Conservation (phyloP, 2,113 vertebrate species). For the Chionodraco myersi region DNA sequence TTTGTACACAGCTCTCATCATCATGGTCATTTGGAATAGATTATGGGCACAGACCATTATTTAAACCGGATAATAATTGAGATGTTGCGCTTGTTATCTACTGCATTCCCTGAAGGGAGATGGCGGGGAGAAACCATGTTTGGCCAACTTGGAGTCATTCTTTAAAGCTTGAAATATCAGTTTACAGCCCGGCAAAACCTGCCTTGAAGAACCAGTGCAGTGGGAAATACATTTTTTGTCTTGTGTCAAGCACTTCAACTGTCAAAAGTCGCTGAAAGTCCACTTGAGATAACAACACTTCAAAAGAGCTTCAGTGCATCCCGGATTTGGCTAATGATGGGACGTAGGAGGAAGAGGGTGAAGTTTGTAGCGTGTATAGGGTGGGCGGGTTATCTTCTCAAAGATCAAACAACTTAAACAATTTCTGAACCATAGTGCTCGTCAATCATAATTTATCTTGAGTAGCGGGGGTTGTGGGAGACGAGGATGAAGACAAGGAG, state of each 20-base stretch:
- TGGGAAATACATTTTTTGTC: not conserved
- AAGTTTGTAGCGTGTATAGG: not conserved
- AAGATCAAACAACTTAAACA: constrained; percentile 66
- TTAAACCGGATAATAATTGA: constrained; percentile 61
- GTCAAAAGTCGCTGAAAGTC: constrained; percentile 41
- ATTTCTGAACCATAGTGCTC: constrained; percentile 49
- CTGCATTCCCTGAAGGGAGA: constrained; percentile 35
- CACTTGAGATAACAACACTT: constrained; percentile 22
- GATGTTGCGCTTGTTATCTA: constrained; percentile 61
- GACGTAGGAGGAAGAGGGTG: constrained; percentile 1
- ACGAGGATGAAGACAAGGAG: constrained; percentile 46
- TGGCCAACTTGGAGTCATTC: constrained; percentile 25
- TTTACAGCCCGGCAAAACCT: constrained; percentile 20
- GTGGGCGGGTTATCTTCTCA: constrained; percentile 35
- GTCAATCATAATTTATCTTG: constrained; percentile 77
- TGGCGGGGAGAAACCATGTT: constrained; percentile 56
- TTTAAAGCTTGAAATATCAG: constrained; percentile 21
- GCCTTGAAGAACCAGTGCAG: not conserved
- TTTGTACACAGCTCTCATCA: constrained; percentile 64
- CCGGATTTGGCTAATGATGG: constrained; percentile 32
- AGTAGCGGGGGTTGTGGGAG: constrained; percentile 41
- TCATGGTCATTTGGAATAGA: constrained; percentile 53
- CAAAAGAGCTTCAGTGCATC: constrained; percentile 27
- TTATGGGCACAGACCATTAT: constrained; percentile 38
- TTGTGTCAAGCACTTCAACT: constrained; percentile 21